phyloP scores from a whole-genome alignment of 2,797 vertebrate genomes.

The Hippoglossus hippoglossus region DNA sequence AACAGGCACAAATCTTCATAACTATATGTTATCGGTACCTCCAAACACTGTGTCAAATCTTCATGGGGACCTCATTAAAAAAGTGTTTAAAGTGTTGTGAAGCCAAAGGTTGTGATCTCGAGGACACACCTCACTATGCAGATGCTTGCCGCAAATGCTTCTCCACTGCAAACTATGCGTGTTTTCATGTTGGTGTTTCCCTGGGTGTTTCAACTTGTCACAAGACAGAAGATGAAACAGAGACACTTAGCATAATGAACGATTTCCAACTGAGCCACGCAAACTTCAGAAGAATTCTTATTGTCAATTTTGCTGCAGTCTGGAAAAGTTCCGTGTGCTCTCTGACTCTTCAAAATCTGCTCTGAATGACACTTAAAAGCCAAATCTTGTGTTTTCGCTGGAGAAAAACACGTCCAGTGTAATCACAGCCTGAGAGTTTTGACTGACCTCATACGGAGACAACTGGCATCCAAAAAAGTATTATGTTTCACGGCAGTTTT shows the following conservation, averaged over 20 bases:
- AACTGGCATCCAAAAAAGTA: constrained; percentile 5
- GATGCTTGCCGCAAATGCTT: constrained; percentile 9
- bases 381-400: constrained; percentile 33
- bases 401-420: constrained; percentile 22
- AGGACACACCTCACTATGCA: constrained; percentile 18
- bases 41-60: constrained; percentile 1
- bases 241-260: constrained; percentile 3
- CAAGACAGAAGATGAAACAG: constrained; percentile 8
- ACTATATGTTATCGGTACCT: constrained; percentile 1
- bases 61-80: background rate
- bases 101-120: constrained; percentile 12
- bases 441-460: constrained; percentile 22
- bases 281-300: constrained; percentile 16
- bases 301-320: constrained; percentile 12
- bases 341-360: background rate
- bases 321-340: background rate
- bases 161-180: background rate
- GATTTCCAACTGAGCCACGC: constrained; percentile 18
- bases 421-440: constrained; percentile 33
- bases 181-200: background rate
- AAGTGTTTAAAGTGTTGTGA: background rate
- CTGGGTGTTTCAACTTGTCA: constrained; percentile 13
- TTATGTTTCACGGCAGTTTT: background rate
- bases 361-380: constrained; percentile 19
- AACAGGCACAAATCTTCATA: constrained; percentile 25